phyloP scores from a whole-genome alignment of 2,113 vertebrate species.

The Petrocephalus zakoni region DNA sequence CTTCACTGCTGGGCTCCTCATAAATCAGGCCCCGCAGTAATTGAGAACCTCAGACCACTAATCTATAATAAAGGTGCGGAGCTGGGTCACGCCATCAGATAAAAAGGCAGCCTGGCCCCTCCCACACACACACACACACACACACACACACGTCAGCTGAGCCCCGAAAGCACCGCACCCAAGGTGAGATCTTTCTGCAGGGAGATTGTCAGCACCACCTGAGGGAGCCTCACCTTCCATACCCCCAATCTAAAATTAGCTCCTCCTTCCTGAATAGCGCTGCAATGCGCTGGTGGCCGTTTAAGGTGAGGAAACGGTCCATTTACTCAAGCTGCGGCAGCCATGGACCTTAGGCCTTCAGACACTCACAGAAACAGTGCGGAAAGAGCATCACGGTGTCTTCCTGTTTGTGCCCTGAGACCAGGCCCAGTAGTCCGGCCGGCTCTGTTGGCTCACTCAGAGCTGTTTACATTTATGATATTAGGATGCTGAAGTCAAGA shows the following conservation, averaged over 20 bases:
- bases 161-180: background rate
- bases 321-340: slow-evolving; percentile 2
- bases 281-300: background rate
- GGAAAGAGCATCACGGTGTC: background rate
- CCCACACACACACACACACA: background rate
- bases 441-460: background rate
- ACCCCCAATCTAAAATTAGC: background rate
- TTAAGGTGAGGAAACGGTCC: background rate
- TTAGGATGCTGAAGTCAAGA: background rate
- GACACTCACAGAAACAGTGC: background rate
- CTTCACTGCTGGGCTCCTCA: slow-evolving; percentile 42
- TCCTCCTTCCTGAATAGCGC: background rate
- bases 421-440: background rate
- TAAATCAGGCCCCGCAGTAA: slow-evolving; percentile 53
- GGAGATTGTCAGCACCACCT: background rate
- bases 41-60: slow-evolving; percentile 52
- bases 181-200: background rate
- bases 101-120: background rate
- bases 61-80: slow-evolving; percentile 52
- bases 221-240: background rate
- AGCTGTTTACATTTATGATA: background rate
- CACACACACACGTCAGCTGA: background rate
- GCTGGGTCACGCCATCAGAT: background rate
- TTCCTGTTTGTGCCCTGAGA: background rate
- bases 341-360: background rate